Evolutionary conservation across 2,113 vertebrate species (phyloP).

Genomic region (Manacus vitellinus): DNA sequence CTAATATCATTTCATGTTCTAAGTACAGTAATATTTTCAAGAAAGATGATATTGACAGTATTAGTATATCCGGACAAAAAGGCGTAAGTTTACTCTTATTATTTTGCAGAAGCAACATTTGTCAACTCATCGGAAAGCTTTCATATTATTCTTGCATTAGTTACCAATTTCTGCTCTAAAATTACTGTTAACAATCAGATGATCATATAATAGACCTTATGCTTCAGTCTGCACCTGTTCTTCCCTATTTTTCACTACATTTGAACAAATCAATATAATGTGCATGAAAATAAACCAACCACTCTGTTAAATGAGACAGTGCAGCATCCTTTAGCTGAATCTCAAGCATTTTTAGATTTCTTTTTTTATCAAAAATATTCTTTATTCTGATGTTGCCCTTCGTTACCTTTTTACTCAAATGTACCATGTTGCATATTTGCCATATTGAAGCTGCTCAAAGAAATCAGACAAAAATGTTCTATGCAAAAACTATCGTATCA

Average conservation of each 20-base stretch:
- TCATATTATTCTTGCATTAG: background rate
- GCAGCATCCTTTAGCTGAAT: background rate
- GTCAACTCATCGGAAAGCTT: background rate
- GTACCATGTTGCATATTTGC: background rate
- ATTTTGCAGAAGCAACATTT: background rate
- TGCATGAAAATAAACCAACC: constrained; percentile 43
- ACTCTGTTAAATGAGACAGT: background rate
- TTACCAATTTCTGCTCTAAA: background rate
- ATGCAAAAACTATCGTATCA: background rate
- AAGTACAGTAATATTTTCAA: background rate
- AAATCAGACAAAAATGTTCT: background rate
- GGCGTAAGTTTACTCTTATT: rapidly evolving
- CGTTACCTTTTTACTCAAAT: background rate
- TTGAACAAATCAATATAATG: constrained; percentile 22
- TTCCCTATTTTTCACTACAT: background rate
- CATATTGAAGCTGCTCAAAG: background rate
- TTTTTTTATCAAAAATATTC: constrained; percentile 5
- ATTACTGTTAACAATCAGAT: background rate
- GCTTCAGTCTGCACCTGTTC: background rate
- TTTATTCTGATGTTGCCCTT: background rate
- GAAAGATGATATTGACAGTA: background rate
- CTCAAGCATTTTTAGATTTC: background rate
- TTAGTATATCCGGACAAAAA: background rate
- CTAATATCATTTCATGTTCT: background rate
- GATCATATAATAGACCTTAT: background rate